Base-by-base conservation (phyloP, 2,888 invertebrate species). In the Cheilosia impressa region DNA sequence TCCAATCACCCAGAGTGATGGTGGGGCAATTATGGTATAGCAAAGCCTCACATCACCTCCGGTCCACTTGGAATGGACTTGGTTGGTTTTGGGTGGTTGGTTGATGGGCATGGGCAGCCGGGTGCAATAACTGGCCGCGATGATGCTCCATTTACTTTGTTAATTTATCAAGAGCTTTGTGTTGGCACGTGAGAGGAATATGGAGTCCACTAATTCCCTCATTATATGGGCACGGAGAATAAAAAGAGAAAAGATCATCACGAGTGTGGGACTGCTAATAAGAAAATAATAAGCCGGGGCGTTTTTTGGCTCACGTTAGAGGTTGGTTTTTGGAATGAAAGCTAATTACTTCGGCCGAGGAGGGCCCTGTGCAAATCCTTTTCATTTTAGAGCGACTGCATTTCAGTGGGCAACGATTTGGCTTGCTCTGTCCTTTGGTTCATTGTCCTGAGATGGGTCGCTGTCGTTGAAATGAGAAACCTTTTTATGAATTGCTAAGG, bases 81-180 rank as follows among this genome's bases (percentile, higher is more conserved):
- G 38, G 58, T 15, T 50, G 63, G 55, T 62, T 68, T 43, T 38
- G 27, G 50, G 17, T 58, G 66, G 52, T 38, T 5, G 17, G 4
- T 1, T 7, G 2, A 5, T 31, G 63, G 2, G 17, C 7, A 2
- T 41, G 19, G 53, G 78, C 66, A 68, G 71, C 75, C 71, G 77
- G 78, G 83, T 82, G 79, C 83, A 81, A 82, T 87, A 87, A 87
- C 78, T 78, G 85, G 55, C 50, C 73, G 80, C 77, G 87, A 72
- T 81, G 77, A 77, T 84, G 84, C 87, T 87, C 79, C 83, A 87
- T 83, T 82, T 90, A 89, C 89, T 89, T 89, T 88, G 88, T 89
- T 90, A 91, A 91, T 90, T 91, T 90, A 91, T 90, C 89, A 91
- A 89, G 90, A 90, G 89, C 88, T 88, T 91, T 90, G 91, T 90